phyloP scores from a whole-genome alignment of 2,797 vertebrate genomes.

The Tragopan temminckii region DNA sequence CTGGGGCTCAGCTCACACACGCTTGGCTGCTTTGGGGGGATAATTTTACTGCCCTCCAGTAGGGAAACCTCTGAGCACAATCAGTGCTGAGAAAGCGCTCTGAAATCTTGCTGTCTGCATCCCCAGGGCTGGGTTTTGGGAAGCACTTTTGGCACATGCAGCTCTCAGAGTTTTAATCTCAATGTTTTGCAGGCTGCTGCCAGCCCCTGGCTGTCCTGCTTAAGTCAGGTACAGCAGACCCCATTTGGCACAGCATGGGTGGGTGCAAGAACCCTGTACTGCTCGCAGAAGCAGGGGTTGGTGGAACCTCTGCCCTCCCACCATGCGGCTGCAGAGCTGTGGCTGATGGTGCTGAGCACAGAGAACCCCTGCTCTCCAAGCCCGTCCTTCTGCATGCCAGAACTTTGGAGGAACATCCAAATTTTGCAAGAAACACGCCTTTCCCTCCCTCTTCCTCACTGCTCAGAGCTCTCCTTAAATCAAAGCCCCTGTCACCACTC shows the following conservation, averaged over 20 bases:
- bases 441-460: neutral
- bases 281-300: rapidly evolving
- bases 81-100: neutral
- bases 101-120: neutral
- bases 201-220: rapidly evolving
- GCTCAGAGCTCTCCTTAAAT: neutral
- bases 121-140: neutral
- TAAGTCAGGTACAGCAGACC: neutral
- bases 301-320: neutral
- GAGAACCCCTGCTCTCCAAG: neutral
- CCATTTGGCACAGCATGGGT: neutral
- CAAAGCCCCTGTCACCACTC: neutral
- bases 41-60: neutral
- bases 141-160: neutral
- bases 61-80: neutral
- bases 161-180: neutral
- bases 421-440: neutral
- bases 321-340: neutral
- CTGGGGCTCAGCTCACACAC: neutral
- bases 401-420: neutral
- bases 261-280: neutral
- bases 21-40: neutral
- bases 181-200: neutral
- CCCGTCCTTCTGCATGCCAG: neutral
- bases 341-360: rapidly evolving